Evolutionary conservation across 2,797 vertebrate species (phyloP).

Genomic region (Pangasius macronema): DNA sequence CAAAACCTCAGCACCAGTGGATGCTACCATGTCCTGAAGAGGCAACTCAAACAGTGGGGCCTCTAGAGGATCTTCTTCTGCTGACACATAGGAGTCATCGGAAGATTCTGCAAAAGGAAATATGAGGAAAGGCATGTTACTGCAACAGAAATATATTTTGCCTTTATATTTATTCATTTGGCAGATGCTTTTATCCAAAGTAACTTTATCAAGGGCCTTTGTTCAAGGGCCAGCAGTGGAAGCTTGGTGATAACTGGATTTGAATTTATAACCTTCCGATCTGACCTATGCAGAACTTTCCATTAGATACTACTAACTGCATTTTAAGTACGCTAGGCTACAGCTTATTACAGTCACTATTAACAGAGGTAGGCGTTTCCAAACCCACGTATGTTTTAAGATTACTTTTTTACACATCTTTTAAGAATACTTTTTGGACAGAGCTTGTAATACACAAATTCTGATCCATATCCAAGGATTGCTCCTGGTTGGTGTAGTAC

Average conservation of each 20-base stretch:
- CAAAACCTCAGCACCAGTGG: constrained; percentile 82
- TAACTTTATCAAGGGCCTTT: not conserved
- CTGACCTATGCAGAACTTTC: not conserved
- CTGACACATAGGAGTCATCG: constrained; percentile 95
- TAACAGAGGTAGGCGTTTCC: not conserved
- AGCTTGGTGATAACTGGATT: not conserved
- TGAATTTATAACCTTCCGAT: not conserved
- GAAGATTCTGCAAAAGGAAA: constrained; percentile 84
- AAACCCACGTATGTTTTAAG: not conserved
- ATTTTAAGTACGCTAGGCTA: not conserved
- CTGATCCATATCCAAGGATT: not conserved
- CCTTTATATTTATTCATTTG: not conserved
- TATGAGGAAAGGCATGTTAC: constrained; percentile 10
- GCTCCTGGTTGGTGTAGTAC: not conserved
- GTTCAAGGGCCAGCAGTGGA: not conserved
- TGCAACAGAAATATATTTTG: not conserved
- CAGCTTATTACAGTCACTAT: not conserved
- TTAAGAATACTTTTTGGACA: not conserved
- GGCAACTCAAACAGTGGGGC: constrained; percentile 91
- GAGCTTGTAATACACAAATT: not conserved
- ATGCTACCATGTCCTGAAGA: constrained; percentile 81
- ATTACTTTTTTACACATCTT: not conserved
- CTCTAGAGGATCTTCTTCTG: constrained; percentile 93
- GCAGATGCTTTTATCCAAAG: too few relatives aligned
- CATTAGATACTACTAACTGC: not conserved